Percentiles rank a stretch among this genome's conserved stretches.
These are phyloP conservation scores for Zaprionus bogoriensis DNA, from an alignment of 2,888 invertebrate genomes.

Conservation along the genomic window DNA sequence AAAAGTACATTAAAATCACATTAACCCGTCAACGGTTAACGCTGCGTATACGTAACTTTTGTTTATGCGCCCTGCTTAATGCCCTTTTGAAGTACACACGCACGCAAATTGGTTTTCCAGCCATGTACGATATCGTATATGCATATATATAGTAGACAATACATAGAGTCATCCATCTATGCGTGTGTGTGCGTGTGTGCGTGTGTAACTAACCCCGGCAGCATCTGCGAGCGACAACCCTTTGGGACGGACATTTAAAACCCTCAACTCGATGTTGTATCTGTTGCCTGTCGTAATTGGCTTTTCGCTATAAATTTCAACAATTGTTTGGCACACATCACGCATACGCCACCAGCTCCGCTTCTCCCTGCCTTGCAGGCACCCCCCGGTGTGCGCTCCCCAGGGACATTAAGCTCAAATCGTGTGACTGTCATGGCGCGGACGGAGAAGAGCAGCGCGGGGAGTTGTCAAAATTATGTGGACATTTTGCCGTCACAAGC, in stretches of 20 bases:
- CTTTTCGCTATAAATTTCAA: slow-evolving; percentile 63
- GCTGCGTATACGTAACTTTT: slow-evolving; percentile 70
- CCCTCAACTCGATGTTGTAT: slow-evolving; percentile 24
- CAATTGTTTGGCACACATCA: slow-evolving; percentile 59
- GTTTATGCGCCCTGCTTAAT: slow-evolving; percentile 68
- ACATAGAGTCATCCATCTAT: slow-evolving; percentile 9
- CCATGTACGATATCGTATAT: slow-evolving; percentile 17
- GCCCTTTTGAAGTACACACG: slow-evolving; percentile 63
- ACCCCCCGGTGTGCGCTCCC: not conserved
- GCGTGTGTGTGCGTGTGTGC: not conserved
- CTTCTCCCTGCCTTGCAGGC: not conserved
- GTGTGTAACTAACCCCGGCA: slow-evolving; percentile 5
- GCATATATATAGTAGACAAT: slow-evolving; percentile 6
- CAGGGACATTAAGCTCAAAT: slow-evolving; percentile 26
- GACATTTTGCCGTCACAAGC: slow-evolving; percentile 42
- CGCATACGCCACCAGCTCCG: slow-evolving; percentile 4
- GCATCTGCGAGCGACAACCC: slow-evolving; percentile 19
- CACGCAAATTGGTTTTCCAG: slow-evolving; percentile 45
- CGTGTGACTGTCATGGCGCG: no score
- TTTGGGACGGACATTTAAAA: slow-evolving; percentile 28
- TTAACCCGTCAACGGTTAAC: slow-evolving; percentile 75
- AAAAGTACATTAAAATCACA: slow-evolving; percentile 78
- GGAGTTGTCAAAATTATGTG: slow-evolving; percentile 59
- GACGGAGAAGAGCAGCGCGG: slow-evolving; percentile 5
- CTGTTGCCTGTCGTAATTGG: slow-evolving; percentile 52